Conservation (phyloP, 2,113 vertebrate genomes). For the Cariama cristata region DNA sequence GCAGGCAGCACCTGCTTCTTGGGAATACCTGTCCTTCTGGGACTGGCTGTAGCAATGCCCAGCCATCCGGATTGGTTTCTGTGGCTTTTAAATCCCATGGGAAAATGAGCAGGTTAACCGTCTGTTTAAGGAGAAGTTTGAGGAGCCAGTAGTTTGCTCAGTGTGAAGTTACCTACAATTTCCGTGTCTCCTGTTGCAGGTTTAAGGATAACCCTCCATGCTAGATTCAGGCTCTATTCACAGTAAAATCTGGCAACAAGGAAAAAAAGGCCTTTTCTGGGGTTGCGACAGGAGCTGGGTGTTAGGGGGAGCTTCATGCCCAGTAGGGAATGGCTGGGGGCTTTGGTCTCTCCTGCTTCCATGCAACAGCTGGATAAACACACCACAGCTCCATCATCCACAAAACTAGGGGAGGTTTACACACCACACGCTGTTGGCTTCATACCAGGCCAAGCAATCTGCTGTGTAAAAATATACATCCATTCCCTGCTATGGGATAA, state of each 20-base stretch:
- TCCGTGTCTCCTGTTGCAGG: not conserved
- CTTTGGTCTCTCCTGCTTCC: not conserved
- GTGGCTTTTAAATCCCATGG: not conserved
- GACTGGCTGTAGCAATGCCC: not conserved
- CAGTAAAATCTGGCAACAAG: not conserved
- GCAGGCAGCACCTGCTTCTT: not conserved
- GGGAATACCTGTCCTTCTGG: not conserved
- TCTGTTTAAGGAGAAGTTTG: not conserved
- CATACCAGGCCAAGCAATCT: not conserved
- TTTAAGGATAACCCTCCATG: not conserved
- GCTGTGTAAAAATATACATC: not conserved
- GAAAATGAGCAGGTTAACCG: not conserved
- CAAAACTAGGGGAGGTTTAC: not conserved
- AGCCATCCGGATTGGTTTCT: rapidly evolving
- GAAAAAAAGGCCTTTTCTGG: not conserved
- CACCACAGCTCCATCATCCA: not conserved
- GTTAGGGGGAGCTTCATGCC: not conserved
- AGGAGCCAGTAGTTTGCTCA: not conserved
- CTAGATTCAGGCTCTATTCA: not conserved
- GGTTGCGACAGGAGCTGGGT: not conserved
- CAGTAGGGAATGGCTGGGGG: not conserved
- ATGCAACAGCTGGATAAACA: not conserved
- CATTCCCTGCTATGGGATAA: not conserved
- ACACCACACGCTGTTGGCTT: not conserved
- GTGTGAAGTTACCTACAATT: not conserved